phyloP scores from a whole-genome alignment of 2,888 invertebrate species.

The Nephrotoma guestfalica region DNA sequence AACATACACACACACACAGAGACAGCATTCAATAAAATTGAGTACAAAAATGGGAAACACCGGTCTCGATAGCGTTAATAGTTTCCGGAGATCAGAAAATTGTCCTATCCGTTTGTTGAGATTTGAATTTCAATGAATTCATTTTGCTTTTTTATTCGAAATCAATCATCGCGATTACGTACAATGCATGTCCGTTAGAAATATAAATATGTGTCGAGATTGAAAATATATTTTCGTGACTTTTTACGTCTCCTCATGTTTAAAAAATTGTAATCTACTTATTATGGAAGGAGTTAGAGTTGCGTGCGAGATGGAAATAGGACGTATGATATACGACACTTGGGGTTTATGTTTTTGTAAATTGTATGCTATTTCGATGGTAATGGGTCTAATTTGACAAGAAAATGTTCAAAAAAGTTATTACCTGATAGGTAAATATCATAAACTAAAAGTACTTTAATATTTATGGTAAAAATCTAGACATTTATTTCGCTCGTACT shows the following conservation, averaged over 20 bases:
- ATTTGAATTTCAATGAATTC: neutral
- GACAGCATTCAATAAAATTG: neutral
- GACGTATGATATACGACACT: too few relatives aligned
- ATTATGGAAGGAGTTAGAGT: too few relatives aligned
- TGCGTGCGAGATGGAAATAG: too few relatives aligned
- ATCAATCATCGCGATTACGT: neutral
- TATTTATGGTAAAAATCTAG: too few relatives aligned
- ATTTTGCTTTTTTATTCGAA: neutral
- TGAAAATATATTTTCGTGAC: neutral
- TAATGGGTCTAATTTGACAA: too few relatives aligned
- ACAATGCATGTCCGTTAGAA: neutral
- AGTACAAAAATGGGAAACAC: neutral
- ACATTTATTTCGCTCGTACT: too few relatives aligned
- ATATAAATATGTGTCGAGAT: neutral
- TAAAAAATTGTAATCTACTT: too few relatives aligned
- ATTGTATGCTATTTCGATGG: too few relatives aligned
- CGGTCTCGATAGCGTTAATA: neutral
- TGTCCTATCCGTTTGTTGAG: neutral
- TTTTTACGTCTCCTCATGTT: neutral
- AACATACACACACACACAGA: neutral
- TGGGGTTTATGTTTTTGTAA: too few relatives aligned
- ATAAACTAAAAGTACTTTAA: too few relatives aligned
- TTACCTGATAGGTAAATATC: too few relatives aligned
- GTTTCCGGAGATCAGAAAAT: neutral
- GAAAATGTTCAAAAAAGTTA: too few relatives aligned